Base-by-base conservation (phyloP, 2,888 invertebrate genomes). In the Eilema caniola region DNA sequence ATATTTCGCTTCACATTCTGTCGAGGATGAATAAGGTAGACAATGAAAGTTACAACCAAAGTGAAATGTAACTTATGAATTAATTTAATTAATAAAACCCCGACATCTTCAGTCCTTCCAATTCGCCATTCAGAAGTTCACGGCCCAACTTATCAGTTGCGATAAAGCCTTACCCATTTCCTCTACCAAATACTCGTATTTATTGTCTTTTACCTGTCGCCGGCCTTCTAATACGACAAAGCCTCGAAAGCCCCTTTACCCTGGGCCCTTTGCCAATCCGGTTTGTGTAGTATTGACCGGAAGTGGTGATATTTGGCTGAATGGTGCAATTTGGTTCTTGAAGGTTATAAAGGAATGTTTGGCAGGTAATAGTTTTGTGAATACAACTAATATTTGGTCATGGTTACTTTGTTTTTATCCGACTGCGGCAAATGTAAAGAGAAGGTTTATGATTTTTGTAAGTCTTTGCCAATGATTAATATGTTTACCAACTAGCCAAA, bases 271-370 rank as follows among this genome's bases (percentile, higher is more conserved):
- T 75, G 74, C 72, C 69, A 72, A 80, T 79, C 66, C 70, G 66
- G 63, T 41, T 67, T 66, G 66, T 72, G 77, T 84, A 79, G 72
- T 77, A 37, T 71, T 79, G 78, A 77, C 80, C 86, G 84, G 81
- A 82, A 82, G 75, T 78, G 74, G 73, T 66, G 79, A 78, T 80
- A 75, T 77, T 78, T 66, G 74, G 68, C 77, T 64, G 68, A 71
- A 80, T 84, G 71, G 71, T 68, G 66, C 79, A 73, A 75, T 83
- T 81, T 70, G 20, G 67, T 69, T 67, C 64, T 71, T 73, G 41
- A 66, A 47, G 28, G 65, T 62, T 61, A 72, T 72, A 72, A 69
- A 67, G 62, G 57, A 57, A 23, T 59, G 64, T 66, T 56, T 59
- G 65, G 62, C 5, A 23, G 25, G 12, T 24, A 56, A 56, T 61